Conservation (phyloP, 2,888 invertebrate species). For the Heliconius ethilla region DNA sequence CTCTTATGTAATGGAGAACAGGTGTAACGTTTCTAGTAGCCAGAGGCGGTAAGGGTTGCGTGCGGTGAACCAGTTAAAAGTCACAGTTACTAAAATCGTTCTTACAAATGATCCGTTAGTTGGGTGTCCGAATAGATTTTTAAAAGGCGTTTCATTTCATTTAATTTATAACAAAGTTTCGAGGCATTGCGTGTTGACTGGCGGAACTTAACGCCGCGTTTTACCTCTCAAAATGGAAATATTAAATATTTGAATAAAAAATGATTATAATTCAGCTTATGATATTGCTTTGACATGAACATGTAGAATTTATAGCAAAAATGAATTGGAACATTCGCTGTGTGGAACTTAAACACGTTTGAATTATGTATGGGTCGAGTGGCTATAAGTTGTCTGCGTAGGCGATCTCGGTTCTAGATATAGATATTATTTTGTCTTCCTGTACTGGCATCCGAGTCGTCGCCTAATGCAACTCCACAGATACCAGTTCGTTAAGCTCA, state of each 20-base stretch:
- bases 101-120: constrained; percentile 75
- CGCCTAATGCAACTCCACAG: constrained; percentile 51
- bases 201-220: no score
- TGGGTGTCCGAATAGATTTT: constrained; percentile 57
- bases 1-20: constrained; percentile 58
- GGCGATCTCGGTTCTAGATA: constrained; percentile 62
- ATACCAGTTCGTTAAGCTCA: constrained; percentile 66
- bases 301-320: constrained; percentile 62
- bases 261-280: constrained; percentile 31
- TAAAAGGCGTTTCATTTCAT: constrained; percentile 28
- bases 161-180: neutral
- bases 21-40: constrained; percentile 71
- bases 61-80: constrained; percentile 71
- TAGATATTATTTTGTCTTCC: constrained; percentile 64
- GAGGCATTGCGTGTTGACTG: no score
- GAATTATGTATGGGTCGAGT: constrained; percentile 64
- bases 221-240: no score
- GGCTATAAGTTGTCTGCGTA: constrained; percentile 62
- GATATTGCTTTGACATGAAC: constrained; percentile 52
- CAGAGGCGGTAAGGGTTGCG: constrained; percentile 72
- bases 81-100: constrained; percentile 64
- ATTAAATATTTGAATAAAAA: neutral
- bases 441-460: constrained; percentile 52
- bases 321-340: constrained; percentile 60
- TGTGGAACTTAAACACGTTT: constrained; percentile 60